These are phyloP conservation scores for Pristionchus arcanus DNA, from an alignment of 2,888 invertebrate genomes.

Conservation along the genomic window DNA sequence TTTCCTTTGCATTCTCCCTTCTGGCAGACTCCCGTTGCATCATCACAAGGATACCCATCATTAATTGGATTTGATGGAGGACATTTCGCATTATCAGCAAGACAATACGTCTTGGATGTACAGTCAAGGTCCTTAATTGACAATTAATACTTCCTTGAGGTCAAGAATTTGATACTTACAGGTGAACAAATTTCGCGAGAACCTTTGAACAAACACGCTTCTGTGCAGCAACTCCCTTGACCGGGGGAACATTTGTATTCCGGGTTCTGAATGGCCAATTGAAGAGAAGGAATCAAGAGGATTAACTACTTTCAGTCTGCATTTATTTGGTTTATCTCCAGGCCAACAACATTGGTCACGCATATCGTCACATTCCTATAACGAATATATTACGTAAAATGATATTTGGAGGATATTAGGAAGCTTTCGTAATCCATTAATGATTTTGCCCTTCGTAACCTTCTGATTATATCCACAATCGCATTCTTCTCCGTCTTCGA, in stretches of 20 bases:
- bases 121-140: not conserved
- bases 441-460: not conserved
- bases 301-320: not conserved
- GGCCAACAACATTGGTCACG: not conserved
- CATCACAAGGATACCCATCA: not conserved
- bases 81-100: not conserved
- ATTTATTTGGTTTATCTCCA: not conserved
- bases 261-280: not conserved
- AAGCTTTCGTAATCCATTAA: too few species aligned
- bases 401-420: not conserved
- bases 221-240: not conserved
- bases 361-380: not conserved
- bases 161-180: not conserved
- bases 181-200: not conserved
- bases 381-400: not conserved
- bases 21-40: not conserved
- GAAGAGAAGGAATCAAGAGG: not conserved
- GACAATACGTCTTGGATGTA: not conserved
- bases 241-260: not conserved
- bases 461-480: not conserved
- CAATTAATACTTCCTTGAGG: not conserved
- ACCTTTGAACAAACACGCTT: not conserved
- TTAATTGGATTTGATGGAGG: not conserved
- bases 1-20: not conserved
- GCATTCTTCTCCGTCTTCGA: not conserved